A percentile compares a stretch with the other conserved stretches of the same genome.
Conservation (phyloP, 2,113 vertebrate species). For the Limnothrissa miodon region DNA sequence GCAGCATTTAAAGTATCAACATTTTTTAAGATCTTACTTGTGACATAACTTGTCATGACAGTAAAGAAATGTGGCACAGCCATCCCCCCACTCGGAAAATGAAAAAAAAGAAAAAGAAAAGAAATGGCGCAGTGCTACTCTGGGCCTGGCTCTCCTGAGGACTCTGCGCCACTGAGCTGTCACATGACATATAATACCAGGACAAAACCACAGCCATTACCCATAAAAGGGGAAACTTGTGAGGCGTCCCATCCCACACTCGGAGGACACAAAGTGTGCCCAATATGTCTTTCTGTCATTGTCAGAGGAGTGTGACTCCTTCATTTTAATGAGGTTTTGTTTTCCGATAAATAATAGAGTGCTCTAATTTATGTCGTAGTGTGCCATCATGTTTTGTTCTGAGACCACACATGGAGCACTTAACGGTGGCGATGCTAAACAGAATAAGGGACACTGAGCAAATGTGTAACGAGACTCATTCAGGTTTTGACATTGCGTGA, state of each 20-base stretch:
- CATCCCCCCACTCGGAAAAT: conserved; percentile 18
- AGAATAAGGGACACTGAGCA: neutral
- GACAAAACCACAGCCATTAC: conserved; percentile 43
- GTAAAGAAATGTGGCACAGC: conserved; percentile 23
- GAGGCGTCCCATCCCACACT: neutral
- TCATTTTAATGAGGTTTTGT: conserved; percentile 9
- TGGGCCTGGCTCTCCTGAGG: conserved; percentile 34
- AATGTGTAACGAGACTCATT: neutral
- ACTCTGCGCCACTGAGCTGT: conserved; percentile 32
- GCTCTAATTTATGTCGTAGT: neutral
- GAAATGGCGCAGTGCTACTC: conserved; percentile 26
- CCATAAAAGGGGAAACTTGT: conserved; percentile 28
- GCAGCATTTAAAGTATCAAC: neutral
- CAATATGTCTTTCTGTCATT: conserved; percentile 38
- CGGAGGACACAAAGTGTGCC: conserved; percentile 26
- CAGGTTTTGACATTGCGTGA: neutral
- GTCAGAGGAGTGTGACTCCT: neutral
- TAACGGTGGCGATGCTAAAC: neutral
- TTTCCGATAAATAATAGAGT: neutral
- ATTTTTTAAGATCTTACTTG: neutral
- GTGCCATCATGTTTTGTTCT: neutral
- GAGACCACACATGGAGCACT: neutral
- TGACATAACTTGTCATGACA: conserved; percentile 21
- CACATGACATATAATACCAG: conserved; percentile 30
- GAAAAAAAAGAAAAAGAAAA: conserved; percentile 23